phyloP scores from a whole-genome alignment of 64 coral and sea anemone genomes.

The Exaiptasia diaphana region DNA sequence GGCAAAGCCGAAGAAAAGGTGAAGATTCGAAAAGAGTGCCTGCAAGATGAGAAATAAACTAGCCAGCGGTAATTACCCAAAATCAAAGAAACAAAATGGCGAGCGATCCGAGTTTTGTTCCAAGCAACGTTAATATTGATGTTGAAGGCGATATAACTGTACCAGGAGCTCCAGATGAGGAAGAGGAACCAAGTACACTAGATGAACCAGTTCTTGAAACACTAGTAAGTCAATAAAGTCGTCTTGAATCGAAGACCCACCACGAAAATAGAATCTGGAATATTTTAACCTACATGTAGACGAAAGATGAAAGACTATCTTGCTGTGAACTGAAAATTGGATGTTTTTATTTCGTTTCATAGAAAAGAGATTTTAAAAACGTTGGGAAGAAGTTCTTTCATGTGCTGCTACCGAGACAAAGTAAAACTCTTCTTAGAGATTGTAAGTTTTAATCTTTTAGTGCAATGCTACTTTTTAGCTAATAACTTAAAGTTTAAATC shows the following conservation, averaged over 20 bases:
- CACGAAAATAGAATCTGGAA: neutral
- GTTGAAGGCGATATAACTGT: slow-evolving; percentile 99
- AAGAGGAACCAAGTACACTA: slow-evolving; percentile 90
- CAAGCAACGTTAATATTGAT: slow-evolving; percentile 80
- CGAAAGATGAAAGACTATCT: neutral
- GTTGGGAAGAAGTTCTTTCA: slow-evolving; percentile 97
- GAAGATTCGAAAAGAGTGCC: too few species aligned
- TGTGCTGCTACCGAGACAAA: slow-evolving; percentile 87
- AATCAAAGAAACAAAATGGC: slow-evolving; percentile 78
- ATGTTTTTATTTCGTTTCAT: slow-evolving; percentile 35
- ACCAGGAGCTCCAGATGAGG: slow-evolving; percentile 92
- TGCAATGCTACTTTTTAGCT: too few species aligned
- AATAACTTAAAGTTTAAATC: too few species aligned
- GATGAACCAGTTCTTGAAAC: slow-evolving; percentile 91
- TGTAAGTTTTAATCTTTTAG: slow-evolving; percentile 55
- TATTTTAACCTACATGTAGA: neutral
- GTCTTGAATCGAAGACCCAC: too few species aligned
- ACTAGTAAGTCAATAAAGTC: slow-evolving; percentile 72
- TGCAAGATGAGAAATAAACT: too few species aligned
- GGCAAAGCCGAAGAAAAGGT: too few species aligned
- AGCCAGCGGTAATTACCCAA: neutral
- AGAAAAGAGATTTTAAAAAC: slow-evolving; percentile 93
- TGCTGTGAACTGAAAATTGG: too few species aligned
- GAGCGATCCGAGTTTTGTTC: slow-evolving; percentile 77
- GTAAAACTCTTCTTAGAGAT: slow-evolving; percentile 87